These are phyloP conservation scores for Drosophila sordidula DNA, from an alignment of 2,888 invertebrate genomes.

Conservation along the genomic window DNA sequence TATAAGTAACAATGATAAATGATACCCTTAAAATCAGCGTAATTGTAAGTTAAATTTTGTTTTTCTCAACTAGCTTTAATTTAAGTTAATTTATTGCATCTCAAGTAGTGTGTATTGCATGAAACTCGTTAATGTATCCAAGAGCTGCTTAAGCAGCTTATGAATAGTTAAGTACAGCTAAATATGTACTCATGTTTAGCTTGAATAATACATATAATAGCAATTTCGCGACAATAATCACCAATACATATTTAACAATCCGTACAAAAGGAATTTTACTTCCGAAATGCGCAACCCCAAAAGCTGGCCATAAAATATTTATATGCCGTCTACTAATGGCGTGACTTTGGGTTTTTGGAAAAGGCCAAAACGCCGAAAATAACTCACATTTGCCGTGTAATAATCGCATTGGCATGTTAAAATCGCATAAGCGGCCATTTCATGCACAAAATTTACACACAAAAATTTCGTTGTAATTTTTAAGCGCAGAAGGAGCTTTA, in stretches of 20 bases:
- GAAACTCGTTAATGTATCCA: background rate
- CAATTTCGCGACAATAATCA: conserved; percentile 2
- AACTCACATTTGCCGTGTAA: conserved; percentile 39
- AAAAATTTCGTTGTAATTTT: conserved; percentile 42
- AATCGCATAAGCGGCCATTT: conserved; percentile 53
- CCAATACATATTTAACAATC: conserved; percentile 5
- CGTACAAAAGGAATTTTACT: conserved; percentile 2
- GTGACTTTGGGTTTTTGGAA: conserved; percentile 35
- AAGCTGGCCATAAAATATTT: conserved; percentile 54
- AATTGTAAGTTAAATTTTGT: background rate
- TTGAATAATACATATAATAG: conserved; percentile 10
- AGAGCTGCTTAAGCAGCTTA: background rate
- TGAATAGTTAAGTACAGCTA: conserved; percentile 9
- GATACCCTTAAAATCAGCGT: too few relatives aligned
- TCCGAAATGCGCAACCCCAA: conserved; percentile 27
- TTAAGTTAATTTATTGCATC: background rate
- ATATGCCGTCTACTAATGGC: conserved; percentile 36
- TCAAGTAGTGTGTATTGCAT: background rate
- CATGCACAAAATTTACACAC: conserved; percentile 55
- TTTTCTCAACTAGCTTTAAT: background rate
- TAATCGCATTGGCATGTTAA: conserved; percentile 55
- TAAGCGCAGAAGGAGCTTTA: background rate
- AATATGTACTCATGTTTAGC: conserved; percentile 22
- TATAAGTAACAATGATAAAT: background rate
- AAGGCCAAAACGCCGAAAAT: conserved; percentile 18